phyloP scores from a whole-genome alignment of 2,113 vertebrate genomes.

The western clawed frog (Xenopus tropicalis) region UCB_Xtro_10.0 CM004452.2:30149001-30149500 shows the following conservation, averaged over 20 bases:
- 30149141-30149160: not conserved
- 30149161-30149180: not conserved
- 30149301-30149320: constrained; percentile 69
- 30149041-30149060: too few relatives aligned
- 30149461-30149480: constrained; percentile 26
- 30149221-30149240: constrained; percentile 21
- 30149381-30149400: constrained; percentile 67
- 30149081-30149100: not conserved
- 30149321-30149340: constrained; percentile 66
- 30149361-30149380: constrained; percentile 75
- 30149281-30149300: constrained; percentile 57
- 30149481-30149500: constrained; percentile 14
- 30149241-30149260: constrained; percentile 38
- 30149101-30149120: too few relatives aligned
- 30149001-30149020: too few relatives aligned
- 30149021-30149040: too few relatives aligned
- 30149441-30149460: constrained; percentile 16
- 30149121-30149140: too few relatives aligned
- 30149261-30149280: constrained; percentile 58
- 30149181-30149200: not conserved
- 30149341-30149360: constrained; percentile 58
- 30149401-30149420: constrained; percentile 62
- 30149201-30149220: constrained; percentile 23
- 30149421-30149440: constrained; percentile 67
- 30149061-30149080: too few relatives aligned